Base-by-base conservation (phyloP, 1,140 invertebrate species). In the Drosophila ohnishii region DNA sequence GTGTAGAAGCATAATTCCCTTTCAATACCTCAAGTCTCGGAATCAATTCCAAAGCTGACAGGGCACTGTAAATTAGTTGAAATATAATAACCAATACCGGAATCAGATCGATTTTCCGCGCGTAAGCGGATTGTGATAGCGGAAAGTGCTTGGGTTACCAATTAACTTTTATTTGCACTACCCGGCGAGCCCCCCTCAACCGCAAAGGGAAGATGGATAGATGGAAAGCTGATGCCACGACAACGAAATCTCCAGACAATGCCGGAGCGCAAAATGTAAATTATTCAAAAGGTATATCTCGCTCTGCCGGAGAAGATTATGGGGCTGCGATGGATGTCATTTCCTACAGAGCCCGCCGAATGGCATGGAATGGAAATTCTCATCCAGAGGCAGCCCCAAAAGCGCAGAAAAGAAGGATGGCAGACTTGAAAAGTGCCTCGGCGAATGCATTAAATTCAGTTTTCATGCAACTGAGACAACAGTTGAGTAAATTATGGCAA, bases 401-500 rank as follows among this genome's bases (percentile, higher is more conserved):
- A 63, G 51, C 16, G 37, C 51, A 45, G 25, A 53, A 42, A 47
- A 35, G 44, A 47, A 57, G 30, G 48, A 62, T 28, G 47, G 63
- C 53, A 22, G 47, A 51, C 50, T 63, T 79, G 66, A 83, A 87
- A 86, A 87, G 83, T 79, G 83, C 66, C 84, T 77, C 37, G 61
- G 79, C 35, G 64, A 86, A 86, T 80, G 83, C 83, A 86, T 86
- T 87, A 86, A 86, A 86, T 86, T 86, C 83, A 86, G 83, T 86
- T 86, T 80, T 79, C 83, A 74, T 86, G 83, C 83, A 87, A 86
- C 83, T 86, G 83, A 86, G 83, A 86, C 83, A 86, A 87, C 83
- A 82, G 83, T 86, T 86, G 83, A 86, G 83, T 86, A 86, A 86
- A 86, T 86, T 86, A 86, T 86, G 83, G 83, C 83, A 69, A 87